Base-by-base conservation (phyloP, 2,797 vertebrate species). In the Xiphorhynchus erythropygius region DNA sequence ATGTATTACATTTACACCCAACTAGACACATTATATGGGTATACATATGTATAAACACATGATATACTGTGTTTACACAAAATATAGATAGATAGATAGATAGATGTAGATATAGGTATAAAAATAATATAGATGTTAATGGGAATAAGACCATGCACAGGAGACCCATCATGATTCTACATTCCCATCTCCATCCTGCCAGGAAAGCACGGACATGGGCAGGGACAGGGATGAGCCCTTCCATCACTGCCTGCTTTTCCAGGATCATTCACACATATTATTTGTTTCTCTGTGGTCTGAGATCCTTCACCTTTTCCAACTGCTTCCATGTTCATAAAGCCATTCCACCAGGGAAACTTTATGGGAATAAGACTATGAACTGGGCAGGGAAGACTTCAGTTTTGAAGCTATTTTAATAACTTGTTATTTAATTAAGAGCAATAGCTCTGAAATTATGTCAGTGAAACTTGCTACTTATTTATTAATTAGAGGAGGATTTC, bases 401-500 rank as follows among this genome's bases (percentile, higher is more conserved):
- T 94, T 76, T 41, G 78, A 87, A 95, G 87, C 37, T 17, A 7
- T 69, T 77, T 86, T 76, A 92, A 93, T 76, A 73, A 57, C 92
- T 90, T 12, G 50, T 53, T 85, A 71, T 84, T 95, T 94, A 95
- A 93, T 94, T 93, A 96, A 94, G 74, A 88, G 90, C 90, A 95
- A 93, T 90, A 92, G 94, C 67, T 71, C 73, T 44, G 90, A 95
- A 94, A 92, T 95, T 78, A 94, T 88, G 90, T 84, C 80, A 83
- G 89, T 94, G 90, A 96, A 97, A 96, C 90, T 88, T 82, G 83
- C 77, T 80, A 62, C 88, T 95, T 94, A 79, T 84, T 92, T 94
- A 94, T 95, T 96, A 96, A 95, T 95, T 93, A 95, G 90, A 82
- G 67, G 70, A 89, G 81, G 92, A 94, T 97, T 95, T 97, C 88